Evolutionary conservation across 2,797 vertebrate species (phyloP).

Genomic region (Schizothorax lantsangensis): DNA sequence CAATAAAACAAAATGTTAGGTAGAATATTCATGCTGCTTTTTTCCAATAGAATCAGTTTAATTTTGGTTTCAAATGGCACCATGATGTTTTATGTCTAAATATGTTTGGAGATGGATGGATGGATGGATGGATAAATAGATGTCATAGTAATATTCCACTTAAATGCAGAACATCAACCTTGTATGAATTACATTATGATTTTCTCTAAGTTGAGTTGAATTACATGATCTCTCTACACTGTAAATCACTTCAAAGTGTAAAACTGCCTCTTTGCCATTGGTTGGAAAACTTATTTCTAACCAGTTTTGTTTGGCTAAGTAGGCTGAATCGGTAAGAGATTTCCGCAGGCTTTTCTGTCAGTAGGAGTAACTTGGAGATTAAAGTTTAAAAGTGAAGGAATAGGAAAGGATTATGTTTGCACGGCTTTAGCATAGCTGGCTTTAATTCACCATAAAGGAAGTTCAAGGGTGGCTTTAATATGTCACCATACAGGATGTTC

Average conservation of each 20-base stretch:
- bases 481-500: conserved; percentile 23
- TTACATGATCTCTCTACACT: neutral
- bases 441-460: conserved; percentile 15
- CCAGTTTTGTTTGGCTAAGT: conserved; percentile 23
- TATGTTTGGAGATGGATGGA: neutral
- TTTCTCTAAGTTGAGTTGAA: neutral
- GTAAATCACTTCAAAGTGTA: conserved; percentile 19
- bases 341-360: conserved; percentile 38
- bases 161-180: neutral
- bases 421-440: conserved; percentile 23
- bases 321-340: conserved; percentile 37
- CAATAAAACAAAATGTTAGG: too few relatives aligned
- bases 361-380: conserved; percentile 46
- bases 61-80: neutral
- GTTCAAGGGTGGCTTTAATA: conserved; percentile 10
- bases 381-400: conserved; percentile 32
- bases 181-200: neutral
- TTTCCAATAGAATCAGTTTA: neutral
- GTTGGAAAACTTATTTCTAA: neutral
- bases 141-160: neutral
- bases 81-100: neutral
- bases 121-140: neutral
- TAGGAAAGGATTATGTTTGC: conserved; percentile 48
- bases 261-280: conserved; percentile 12
- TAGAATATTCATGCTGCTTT: neutral